Evolutionary conservation across 2,113 vertebrate species (phyloP).

Genomic region (Triplophysa dalaica): DNA sequence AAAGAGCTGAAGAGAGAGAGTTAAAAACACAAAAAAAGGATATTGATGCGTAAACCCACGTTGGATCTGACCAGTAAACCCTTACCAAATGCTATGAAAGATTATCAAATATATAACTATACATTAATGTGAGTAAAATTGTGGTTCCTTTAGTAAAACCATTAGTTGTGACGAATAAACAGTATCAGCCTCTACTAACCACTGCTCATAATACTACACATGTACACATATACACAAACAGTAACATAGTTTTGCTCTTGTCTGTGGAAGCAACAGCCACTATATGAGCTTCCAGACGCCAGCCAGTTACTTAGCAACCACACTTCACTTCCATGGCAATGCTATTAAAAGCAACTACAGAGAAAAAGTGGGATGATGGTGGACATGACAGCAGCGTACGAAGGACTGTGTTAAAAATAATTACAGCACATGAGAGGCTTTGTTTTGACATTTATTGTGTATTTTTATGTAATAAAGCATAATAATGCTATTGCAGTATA

Average conservation of each 20-base stretch:
- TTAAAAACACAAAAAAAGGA: background rate
- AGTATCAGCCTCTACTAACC: background rate
- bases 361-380: constrained; percentile 53
- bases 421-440: background rate
- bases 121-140: too few species aligned
- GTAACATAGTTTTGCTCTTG: constrained; percentile 40
- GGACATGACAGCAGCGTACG: constrained; percentile 45
- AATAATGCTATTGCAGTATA: background rate
- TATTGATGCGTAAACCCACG: background rate
- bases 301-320: constrained; percentile 76
- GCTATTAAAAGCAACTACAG: constrained; percentile 74
- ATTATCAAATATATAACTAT: too few species aligned
- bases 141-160: too few species aligned
- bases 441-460: background rate
- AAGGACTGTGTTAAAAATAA: constrained; percentile 34
- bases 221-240: constrained; percentile 10
- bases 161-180: too few species aligned
- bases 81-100: too few species aligned
- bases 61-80: too few species aligned
- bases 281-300: constrained; percentile 72
- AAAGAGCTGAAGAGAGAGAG: background rate
- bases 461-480: background rate
- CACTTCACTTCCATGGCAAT: constrained; percentile 70
- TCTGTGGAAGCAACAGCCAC: constrained; percentile 62
- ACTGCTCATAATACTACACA: constrained; percentile 5